Evolutionary conservation across 2,113 vertebrate genomes (phyloP), one percentile per base, ranked within the genome.

Genomic region (Mustela nigripes): DNA sequence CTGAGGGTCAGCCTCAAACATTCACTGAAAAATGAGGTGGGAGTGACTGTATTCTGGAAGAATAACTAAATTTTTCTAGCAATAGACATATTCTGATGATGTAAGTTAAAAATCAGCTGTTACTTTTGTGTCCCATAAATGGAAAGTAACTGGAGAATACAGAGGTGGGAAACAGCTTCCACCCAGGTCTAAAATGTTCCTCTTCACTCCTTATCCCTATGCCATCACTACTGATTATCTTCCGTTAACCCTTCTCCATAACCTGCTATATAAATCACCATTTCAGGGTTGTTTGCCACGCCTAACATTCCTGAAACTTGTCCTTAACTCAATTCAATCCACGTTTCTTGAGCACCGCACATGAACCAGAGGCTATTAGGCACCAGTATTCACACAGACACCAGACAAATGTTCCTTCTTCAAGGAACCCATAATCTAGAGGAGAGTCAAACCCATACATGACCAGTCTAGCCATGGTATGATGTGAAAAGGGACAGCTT

Each of bases 11-110:
- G 92, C 88, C 67, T 85, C 92, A 92, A 95, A 83, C 53, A 97
- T 88, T 84, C 65, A 31, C 86, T 94, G 71, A 94, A 97, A 97
- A 97, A 98, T 93, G 92, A 98, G 69, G 96, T 96, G 91, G 96
- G 95, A 92, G 95, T 79, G 84, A 89, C 65, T 53, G n/a, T 9
- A 79, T 79, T 89, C 76, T 79, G 26, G 50, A 36, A 87, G 89
- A 94, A 86, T 90, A 81, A 33, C 39, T 89, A 82, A 82, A 83
- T 76, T 86, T 93, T 91, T 91, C 82, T 60, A 94, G 76, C 63
- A 28, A 39, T 28, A 74, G 83, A 73, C 48, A 67, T 69, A 90
- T 82, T 96, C 50, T 76, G 63, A 94, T 79, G 85, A 50, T 63
- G 31, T n/a, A 81, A 69, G 22, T 87, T 89, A 82, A 95, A 84